phyloP scores from a whole-genome alignment of 2,888 invertebrate genomes.

The Caenorhabditis macrosperma region DNA sequence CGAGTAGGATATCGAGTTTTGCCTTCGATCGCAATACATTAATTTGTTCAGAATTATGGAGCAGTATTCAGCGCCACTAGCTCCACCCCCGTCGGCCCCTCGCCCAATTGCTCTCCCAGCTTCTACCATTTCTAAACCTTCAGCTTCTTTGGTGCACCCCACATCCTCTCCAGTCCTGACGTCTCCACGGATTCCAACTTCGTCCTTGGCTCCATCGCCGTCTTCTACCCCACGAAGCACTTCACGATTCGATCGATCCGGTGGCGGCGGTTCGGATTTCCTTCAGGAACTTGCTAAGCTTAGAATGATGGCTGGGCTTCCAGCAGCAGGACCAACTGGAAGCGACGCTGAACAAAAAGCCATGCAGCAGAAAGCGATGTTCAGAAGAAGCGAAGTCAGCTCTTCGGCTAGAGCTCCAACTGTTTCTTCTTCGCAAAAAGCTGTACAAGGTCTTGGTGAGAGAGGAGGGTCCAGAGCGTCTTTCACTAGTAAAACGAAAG shows the following conservation, averaged over 20 bases:
- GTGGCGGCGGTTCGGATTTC: conserved; percentile 55
- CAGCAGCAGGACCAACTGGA: conserved; percentile 45
- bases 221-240: conserved; percentile 41
- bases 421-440: conserved; percentile 55
- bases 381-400: conserved; percentile 57
- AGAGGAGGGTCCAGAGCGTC: conserved; percentile 40
- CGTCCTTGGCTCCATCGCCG: conserved; percentile 11
- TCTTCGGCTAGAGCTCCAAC: conserved; percentile 57
- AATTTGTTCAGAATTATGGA: conserved; percentile 30
- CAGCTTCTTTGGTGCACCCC: conserved; percentile 1
- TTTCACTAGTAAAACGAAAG: conserved; percentile 34
- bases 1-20: conserved; percentile 31
- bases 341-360: conserved; percentile 44
- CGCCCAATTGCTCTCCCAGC: conserved; percentile 45
- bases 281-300: conserved; percentile 60
- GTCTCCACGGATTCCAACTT: conserved; percentile 34
- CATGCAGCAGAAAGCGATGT: conserved; percentile 69
- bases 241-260: conserved; percentile 45
- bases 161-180: conserved; percentile 1
- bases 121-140: conserved; percentile 15
- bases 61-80: conserved; percentile 17
- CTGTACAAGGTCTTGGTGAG: conserved; percentile 23
- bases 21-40: too few species aligned
- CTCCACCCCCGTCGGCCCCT: conserved; percentile 11
- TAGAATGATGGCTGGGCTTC: conserved; percentile 63